Percentiles rank a stretch among this genome's conserved stretches.
Conservation (phyloP, 2,888 invertebrate species). For the Rotaria magnacalcarata region DNA sequence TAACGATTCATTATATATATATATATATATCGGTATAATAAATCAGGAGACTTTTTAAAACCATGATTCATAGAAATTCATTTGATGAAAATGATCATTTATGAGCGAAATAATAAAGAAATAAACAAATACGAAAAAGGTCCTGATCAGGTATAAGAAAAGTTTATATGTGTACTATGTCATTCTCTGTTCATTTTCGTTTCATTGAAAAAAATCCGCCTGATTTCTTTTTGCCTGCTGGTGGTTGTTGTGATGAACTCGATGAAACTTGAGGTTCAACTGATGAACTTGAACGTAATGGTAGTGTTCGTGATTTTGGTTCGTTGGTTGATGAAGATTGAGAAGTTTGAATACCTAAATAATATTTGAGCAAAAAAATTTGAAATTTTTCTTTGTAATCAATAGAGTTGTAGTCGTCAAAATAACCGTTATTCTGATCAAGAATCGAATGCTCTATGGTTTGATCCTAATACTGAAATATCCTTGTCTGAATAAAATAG, state of each 20-base stretch:
- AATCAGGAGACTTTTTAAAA: not conserved
- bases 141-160: not conserved
- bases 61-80: not conserved
- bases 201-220: not conserved
- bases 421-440: too few species aligned
- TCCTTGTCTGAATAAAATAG: too few species aligned
- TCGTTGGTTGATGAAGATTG: not conserved
- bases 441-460: too few species aligned
- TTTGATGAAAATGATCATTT: not conserved
- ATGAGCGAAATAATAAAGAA: not conserved
- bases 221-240: slow-evolving; percentile 28
- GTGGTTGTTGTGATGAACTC: not conserved
- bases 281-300: not conserved
- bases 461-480: too few species aligned
- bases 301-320: slow-evolving; percentile 33
- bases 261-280: not conserved
- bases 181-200: slow-evolving; percentile 35
- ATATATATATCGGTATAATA: not conserved
- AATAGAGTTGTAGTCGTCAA: too few species aligned
- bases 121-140: not conserved
- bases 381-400: too few species aligned
- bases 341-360: not conserved
- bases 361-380: not conserved
- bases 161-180: not conserved
- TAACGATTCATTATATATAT: not conserved